These are phyloP conservation scores for Silurus asotus DNA, from an alignment of 2,113 vertebrate genomes.

Conservation along the genomic window DNA sequence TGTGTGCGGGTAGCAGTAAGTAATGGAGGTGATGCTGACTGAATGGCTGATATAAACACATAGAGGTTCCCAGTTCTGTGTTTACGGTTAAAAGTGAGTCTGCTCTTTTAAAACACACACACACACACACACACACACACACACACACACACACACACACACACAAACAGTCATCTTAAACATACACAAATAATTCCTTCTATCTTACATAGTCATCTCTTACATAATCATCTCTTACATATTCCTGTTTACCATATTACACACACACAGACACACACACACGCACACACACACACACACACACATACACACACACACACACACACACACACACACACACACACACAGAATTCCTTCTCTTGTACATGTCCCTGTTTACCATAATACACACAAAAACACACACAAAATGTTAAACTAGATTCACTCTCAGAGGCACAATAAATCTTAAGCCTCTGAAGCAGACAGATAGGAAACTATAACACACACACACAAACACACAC, in stretches of 20 bases:
- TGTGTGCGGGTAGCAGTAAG: slow-evolving; percentile 22
- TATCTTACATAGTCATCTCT: neutral
- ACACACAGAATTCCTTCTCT: neutral
- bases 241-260: too few species aligned
- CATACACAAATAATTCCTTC: neutral
- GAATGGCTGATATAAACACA: slow-evolving; percentile 49
- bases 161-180: neutral
- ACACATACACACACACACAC: neutral
- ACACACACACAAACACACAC: neutral
- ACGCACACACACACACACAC: too few species aligned
- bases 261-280: too few species aligned
- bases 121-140: slow-evolving; percentile 29
- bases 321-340: neutral
- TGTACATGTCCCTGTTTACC: neutral
- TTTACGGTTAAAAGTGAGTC: slow-evolving; percentile 43
- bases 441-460: slow-evolving; percentile 43
- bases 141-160: slow-evolving; percentile 8
- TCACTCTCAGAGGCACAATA: slow-evolving; percentile 21
- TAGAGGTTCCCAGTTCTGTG: slow-evolving; percentile 48
- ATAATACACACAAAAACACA: neutral
- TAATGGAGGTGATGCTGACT: slow-evolving; percentile 36
- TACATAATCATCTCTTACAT: too few species aligned
- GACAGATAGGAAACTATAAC: slow-evolving; percentile 31
- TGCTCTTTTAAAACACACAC: slow-evolving; percentile 6
- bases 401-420: neutral